These are phyloP conservation scores for Turnix velox DNA, from an alignment of 2,113 vertebrate species.

Conservation along the genomic window DNA sequence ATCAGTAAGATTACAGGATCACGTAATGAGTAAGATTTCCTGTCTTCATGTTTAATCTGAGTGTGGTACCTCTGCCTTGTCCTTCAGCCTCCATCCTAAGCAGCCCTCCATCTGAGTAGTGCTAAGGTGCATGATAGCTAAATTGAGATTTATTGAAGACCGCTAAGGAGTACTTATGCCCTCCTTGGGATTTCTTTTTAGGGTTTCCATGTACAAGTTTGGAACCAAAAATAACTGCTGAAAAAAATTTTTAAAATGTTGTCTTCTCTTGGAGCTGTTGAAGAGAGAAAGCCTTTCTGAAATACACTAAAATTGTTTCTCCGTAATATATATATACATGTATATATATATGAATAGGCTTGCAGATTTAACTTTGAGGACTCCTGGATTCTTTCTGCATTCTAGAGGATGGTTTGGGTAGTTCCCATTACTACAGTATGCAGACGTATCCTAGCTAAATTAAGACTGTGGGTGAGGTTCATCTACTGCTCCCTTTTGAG, in stretches of 20 bases:
- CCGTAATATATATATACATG: not conserved
- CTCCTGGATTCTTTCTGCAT: not conserved
- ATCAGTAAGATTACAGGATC: too few relatives aligned
- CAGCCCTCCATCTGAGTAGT: not conserved
- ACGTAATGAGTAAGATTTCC: not conserved
- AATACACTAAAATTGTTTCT: not conserved
- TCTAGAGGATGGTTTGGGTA: not conserved
- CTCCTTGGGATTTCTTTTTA: not conserved
- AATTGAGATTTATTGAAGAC: not conserved
- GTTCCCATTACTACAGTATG: not conserved
- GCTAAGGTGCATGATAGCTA: not conserved
- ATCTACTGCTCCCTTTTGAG: not conserved
- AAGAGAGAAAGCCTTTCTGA: not conserved
- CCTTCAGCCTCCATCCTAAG: not conserved
- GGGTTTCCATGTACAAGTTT: not conserved
- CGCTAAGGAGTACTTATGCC: not conserved
- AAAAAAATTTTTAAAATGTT: not conserved
- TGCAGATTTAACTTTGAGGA: not conserved
- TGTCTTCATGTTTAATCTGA: not conserved
- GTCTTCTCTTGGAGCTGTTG: not conserved
- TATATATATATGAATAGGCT: not conserved
- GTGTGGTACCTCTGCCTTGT: not conserved
- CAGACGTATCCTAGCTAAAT: not conserved
- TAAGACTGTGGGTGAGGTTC: conserved; percentile 8
- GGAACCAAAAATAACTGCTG: not conserved